Percentiles rank a stretch among this genome's conserved stretches.
Evolutionary conservation across 2,888 invertebrate species (phyloP).

Genomic region (Callosobruchus maculatus): DNA sequence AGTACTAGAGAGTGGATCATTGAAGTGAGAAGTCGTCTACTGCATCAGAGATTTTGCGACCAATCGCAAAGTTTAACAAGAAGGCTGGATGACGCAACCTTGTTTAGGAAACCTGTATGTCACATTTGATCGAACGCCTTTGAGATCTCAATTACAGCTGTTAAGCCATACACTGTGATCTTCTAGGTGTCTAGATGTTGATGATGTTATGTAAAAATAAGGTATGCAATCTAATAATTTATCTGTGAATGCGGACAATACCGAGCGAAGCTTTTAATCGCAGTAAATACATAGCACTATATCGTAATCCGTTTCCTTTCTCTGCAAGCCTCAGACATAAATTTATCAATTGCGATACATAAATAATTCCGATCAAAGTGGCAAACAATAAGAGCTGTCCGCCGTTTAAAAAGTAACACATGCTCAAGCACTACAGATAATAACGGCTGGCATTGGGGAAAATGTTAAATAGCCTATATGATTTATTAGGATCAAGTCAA

Average conservation of each 20-base stretch:
- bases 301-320: constrained; percentile 38
- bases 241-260: neutral
- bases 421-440: constrained; percentile 6
- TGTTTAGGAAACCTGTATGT: too few species aligned
- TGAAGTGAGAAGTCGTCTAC: too few species aligned
- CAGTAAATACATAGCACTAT: constrained; percentile 35
- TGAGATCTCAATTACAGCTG: too few species aligned
- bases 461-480: neutral
- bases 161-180: too few species aligned
- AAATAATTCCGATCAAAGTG: constrained; percentile 25
- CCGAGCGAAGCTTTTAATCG: constrained; percentile 21
- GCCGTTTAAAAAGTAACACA: constrained; percentile 3
- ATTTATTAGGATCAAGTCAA: constrained; percentile 1
- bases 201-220: too few species aligned
- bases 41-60: too few species aligned
- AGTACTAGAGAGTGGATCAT: too few species aligned
- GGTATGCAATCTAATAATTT: neutral
- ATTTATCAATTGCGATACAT: constrained; percentile 23
- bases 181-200: too few species aligned
- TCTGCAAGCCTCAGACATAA: constrained; percentile 27
- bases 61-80: too few species aligned
- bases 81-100: too few species aligned
- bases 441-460: constrained; percentile 2
- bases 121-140: too few species aligned
- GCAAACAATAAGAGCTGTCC: constrained; percentile 18